phyloP scores from a whole-genome alignment of 2,113 vertebrate genomes.

The Conger conger region DNA sequence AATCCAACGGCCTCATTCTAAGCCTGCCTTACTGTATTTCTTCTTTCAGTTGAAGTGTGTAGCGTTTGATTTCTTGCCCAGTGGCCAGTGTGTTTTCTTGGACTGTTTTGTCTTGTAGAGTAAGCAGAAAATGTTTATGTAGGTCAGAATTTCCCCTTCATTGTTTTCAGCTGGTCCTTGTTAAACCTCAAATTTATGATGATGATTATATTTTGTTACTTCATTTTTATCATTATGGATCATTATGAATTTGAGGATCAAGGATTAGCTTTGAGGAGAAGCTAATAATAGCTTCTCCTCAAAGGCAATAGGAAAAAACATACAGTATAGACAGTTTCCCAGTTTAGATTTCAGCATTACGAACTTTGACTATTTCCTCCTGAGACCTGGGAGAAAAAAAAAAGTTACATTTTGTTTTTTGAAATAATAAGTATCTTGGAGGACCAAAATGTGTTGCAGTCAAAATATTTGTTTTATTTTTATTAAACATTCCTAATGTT shows the following conservation, averaged over 20 bases:
- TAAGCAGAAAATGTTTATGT: conserved; percentile 21
- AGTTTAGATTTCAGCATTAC: neutral
- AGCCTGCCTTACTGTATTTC: neutral
- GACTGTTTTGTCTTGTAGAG: conserved; percentile 24
- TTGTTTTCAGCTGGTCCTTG: conserved; percentile 17
- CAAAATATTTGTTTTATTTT: too few relatives aligned
- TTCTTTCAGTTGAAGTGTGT: neutral
- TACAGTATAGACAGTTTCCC: neutral
- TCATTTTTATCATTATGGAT: neutral
- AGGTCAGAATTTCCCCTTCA: conserved; percentile 15
- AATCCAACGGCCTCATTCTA: neutral
- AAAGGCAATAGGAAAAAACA: neutral
- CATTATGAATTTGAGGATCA: neutral
- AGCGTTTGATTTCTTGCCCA: conserved; percentile 5
- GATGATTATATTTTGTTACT: neutral
- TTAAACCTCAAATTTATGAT: conserved; percentile 12
- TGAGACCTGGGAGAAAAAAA: too few relatives aligned
- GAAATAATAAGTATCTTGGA: too few relatives aligned
- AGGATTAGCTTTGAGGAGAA: neutral
- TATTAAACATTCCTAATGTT: too few relatives aligned
- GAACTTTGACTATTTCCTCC: too few relatives aligned
- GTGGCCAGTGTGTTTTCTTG: conserved; percentile 28
- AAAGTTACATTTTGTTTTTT: too few relatives aligned
- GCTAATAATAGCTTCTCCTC: neutral
- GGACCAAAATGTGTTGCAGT: too few relatives aligned